A percentile compares a stretch with the other conserved stretches of the same genome.
These are phyloP conservation scores for Eucriotettix oculatus DNA, from an alignment of 2,888 invertebrate genomes.

Conservation along the genomic window DNA sequence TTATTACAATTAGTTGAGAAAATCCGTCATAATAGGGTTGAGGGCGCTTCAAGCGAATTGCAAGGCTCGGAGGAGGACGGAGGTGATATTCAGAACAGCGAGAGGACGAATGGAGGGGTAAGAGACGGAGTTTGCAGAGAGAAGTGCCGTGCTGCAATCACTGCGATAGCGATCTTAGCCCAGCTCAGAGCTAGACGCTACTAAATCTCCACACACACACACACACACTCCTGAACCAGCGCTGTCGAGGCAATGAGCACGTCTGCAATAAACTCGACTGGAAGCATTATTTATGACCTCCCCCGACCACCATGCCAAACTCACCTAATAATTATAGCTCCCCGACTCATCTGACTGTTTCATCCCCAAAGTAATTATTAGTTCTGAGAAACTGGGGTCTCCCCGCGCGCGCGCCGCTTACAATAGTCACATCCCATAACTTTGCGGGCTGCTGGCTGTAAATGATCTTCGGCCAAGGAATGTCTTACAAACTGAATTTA, in stretches of 20 bases:
- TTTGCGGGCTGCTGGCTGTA: not conserved
- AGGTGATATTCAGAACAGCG: too few relatives aligned
- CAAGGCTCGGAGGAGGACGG: too few relatives aligned
- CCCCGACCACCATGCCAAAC: not conserved
- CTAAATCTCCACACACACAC: not conserved
- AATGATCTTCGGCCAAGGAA: not conserved
- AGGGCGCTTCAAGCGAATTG: not conserved
- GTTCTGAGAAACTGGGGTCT: conserved; percentile 1
- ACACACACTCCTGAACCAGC: too few relatives aligned
- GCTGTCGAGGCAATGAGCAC: not conserved
- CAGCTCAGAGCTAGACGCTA: not conserved
- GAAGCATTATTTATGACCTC: not conserved
- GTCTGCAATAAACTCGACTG: not conserved
- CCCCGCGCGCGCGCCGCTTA: not conserved
- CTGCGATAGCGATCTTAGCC: not conserved
- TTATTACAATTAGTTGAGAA: too few relatives aligned
- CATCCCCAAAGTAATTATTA: conserved; percentile 11
- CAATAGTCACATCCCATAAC: not conserved
- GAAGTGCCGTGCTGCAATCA: not conserved
- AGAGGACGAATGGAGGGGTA: too few relatives aligned
- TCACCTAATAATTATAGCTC: conserved; percentile 11
- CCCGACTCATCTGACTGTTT: conserved; percentile 2
- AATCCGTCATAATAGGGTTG: not conserved
- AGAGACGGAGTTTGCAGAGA: too few relatives aligned
- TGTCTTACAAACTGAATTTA: not conserved